Percentiles rank a stretch among this genome's conserved stretches.
Conservation (phyloP, 2,113 vertebrate species). For the Sminthopsis crassicaudata region DNA sequence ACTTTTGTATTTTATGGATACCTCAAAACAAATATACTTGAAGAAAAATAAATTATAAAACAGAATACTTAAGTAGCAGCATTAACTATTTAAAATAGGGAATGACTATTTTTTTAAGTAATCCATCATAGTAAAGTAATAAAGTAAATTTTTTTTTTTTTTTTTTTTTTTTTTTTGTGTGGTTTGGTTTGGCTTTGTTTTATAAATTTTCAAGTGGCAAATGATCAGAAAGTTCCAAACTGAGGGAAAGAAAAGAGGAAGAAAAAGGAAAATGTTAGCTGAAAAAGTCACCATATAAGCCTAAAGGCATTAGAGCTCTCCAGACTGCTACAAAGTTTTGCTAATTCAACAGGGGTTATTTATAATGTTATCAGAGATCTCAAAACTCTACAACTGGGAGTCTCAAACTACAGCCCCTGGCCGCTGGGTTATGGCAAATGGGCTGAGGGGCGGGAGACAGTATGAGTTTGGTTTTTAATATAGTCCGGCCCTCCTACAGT, state of each 20-base stretch:
- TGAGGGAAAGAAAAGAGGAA: not conserved
- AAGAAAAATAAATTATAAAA: constrained; percentile 13
- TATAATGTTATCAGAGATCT: constrained; percentile 26
- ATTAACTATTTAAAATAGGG: constrained; percentile 11
- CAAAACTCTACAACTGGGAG: not conserved
- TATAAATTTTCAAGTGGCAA: not conserved
- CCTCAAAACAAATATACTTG: constrained; percentile 27
- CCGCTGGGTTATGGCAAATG: no score
- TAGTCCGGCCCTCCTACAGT: no score
- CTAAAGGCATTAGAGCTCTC: not conserved
- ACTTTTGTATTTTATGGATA: not conserved
- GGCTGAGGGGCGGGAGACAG: no score
- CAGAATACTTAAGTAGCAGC: not conserved
- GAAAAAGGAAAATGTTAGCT: not conserved
- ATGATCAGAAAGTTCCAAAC: not conserved
- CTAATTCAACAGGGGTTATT: not conserved
- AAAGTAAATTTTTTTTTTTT: constrained; percentile 22
- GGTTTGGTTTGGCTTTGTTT: not conserved
- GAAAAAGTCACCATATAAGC: not conserved
- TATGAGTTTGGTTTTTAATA: no score
- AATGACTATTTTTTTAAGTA: not conserved
- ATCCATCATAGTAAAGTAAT: constrained; percentile 6
- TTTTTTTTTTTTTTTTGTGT: no score
- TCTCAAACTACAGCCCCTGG: no score
- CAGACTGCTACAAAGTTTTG: not conserved